Evolutionary conservation across 2,888 invertebrate genomes (phyloP).

Genomic region (Copidosoma aretas): DNA sequence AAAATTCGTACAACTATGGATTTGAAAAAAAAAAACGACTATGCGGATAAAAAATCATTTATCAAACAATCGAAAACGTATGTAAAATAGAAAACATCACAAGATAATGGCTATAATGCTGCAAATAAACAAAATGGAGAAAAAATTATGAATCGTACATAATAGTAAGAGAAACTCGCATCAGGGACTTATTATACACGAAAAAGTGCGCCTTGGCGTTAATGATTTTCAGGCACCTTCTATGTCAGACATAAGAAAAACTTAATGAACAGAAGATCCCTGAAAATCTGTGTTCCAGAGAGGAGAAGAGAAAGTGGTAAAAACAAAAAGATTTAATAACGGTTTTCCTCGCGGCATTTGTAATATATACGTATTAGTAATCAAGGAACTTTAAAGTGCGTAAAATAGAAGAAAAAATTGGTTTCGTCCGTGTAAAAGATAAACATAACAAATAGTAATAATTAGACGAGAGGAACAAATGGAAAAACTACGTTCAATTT

Average conservation of each 20-base stretch:
- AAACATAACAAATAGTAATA: background rate
- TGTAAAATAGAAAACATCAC: no score
- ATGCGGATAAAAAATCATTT: no score
- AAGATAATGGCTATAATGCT: no score
- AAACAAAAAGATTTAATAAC: slow-evolving; percentile 8
- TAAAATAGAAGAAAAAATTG: background rate
- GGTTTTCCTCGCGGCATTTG: slow-evolving; percentile 27
- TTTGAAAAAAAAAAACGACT: no score
- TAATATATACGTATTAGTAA: slow-evolving; percentile 28
- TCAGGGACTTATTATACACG: background rate
- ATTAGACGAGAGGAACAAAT: background rate
- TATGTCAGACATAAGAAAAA: slow-evolving; percentile 12
- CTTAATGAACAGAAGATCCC: slow-evolving; percentile 11
- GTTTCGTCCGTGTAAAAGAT: background rate
- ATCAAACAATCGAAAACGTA: background rate
- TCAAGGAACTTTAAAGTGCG: background rate
- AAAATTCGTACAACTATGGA: no score
- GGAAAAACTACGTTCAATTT: slow-evolving; percentile 39
- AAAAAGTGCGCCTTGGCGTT: slow-evolving; percentile 25
- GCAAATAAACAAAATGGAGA: background rate
- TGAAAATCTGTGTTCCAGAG: slow-evolving; percentile 10
- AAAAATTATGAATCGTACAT: background rate
- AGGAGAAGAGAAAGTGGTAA: slow-evolving; percentile 15
- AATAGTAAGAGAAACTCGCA: background rate
- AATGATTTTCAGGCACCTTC: slow-evolving; percentile 26